Percentiles rank a stretch among this genome's conserved stretches.
Evolutionary conservation across 2,888 invertebrate genomes (phyloP).

Genomic region (Masnerella sp.): DNA sequence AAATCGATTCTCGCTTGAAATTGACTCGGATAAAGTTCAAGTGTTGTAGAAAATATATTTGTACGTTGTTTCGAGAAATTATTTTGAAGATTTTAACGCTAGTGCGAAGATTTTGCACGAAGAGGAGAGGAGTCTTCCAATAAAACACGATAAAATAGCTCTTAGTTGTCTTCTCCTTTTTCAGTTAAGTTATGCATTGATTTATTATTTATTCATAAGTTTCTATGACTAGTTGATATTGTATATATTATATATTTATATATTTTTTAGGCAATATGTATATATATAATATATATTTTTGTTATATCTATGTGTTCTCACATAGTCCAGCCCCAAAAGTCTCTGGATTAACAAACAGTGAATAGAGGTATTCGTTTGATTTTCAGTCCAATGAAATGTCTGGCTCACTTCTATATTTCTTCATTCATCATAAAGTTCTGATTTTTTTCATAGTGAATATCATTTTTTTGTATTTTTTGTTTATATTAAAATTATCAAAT

Average conservation of each 20-base stretch:
- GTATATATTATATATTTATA: constrained; percentile 9
- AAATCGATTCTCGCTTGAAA: constrained; percentile 24
- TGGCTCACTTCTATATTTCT: not conserved
- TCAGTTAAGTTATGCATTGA: no score
- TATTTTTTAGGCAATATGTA: constrained; percentile 11
- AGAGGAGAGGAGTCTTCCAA: constrained; percentile 40
- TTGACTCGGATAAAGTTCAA: constrained; percentile 29
- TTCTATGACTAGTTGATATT: constrained; percentile 18
- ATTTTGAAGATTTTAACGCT: constrained; percentile 3
- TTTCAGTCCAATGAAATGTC: constrained; percentile 40
- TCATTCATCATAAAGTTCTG: not conserved
- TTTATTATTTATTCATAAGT: no score
- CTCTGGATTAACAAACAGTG: constrained; percentile 14
- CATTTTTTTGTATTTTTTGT: not conserved
- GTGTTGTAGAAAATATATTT: constrained; percentile 38
- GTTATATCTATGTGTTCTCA: constrained; percentile 7
- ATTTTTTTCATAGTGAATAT: not conserved
- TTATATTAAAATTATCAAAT: constrained; percentile 1
- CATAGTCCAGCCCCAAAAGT: constrained; percentile 19
- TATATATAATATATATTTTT: constrained; percentile 3
- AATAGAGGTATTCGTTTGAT: constrained; percentile 48
- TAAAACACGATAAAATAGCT: constrained; percentile 36
- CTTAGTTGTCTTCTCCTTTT: constrained; percentile 20
- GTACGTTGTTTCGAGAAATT: constrained; percentile 1
- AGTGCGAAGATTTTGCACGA: constrained; percentile 38